Base-by-base conservation (phyloP, 2,797 vertebrate genomes). In the Pachyuromys duprasi region DNA sequence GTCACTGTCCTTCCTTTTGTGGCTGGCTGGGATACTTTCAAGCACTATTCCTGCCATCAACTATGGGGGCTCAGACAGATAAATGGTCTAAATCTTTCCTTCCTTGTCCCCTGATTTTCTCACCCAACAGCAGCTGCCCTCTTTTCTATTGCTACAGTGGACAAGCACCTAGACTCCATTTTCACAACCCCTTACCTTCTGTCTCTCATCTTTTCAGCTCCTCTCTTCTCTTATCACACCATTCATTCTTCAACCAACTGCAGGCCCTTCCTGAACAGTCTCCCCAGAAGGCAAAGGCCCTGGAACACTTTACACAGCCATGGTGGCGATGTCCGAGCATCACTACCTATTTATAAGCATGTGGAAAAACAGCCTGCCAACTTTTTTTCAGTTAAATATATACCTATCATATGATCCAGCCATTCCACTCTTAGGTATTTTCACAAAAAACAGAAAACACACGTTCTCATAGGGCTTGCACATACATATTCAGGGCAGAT, bases 331-430 rank as follows among this genome's bases (percentile, higher is more conserved):
- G 63, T 6, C 80, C 31, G 81, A 53, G 57, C 24, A 7, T 1
- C 57, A 49, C 39, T n/a, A 67, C 20, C 33, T 53, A 74, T 63
- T 80, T 60, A 84, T 14, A 92, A 81, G 90, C 57, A 49, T 24
- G 31, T 49, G 28, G 26, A 78, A 72, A 92, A 79, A 93, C 3
- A 63, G 9, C 83, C 36, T 33, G 18, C 33, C 12, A 70, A 45
- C 45, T 93, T 92, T 39, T 92, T 39, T 72, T 45, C 72, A 69
- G 86, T 79, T 90, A 83, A 89, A 57, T 26, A 53, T 31, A 42
- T 15, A 79, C 13, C 78, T 39, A 45, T 20, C 55, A 55, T 36
- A 9, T 6, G 57, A 86, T 49, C 55, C 49, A 89, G 67, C n/a
- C 42, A 79, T 39, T 67, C 36, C 17, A 49, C 63, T 89, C 69